Percentiles rank a stretch among this genome's conserved stretches.
These are phyloP conservation scores for Labeo rohita DNA, from an alignment of 2,113 vertebrate genomes.

Conservation along the genomic window DNA sequence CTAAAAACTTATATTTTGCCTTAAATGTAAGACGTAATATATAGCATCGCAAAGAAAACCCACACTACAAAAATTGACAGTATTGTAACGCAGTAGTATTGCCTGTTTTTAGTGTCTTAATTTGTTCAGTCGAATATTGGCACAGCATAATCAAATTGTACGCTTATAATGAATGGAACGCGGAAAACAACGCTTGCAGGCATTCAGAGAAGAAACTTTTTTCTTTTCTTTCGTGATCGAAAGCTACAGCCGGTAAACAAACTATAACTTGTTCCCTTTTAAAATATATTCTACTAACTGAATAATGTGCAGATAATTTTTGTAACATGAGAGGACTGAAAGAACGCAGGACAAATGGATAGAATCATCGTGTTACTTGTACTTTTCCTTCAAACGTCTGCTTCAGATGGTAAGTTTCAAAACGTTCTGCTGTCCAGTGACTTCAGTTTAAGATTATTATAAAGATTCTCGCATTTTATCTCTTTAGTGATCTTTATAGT, in stretches of 20 bases:
- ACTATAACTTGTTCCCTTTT: not conserved
- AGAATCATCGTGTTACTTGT: not conserved
- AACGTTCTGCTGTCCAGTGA: too few species aligned
- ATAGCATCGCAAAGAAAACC: not conserved
- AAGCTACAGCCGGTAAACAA: not conserved
- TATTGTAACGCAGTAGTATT: not conserved
- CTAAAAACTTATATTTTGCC: not conserved
- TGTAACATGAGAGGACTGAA: not conserved
- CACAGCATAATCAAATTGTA: too few species aligned
- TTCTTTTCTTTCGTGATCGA: not conserved
- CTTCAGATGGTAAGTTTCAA: conserved; percentile 1
- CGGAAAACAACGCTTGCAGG: not conserved
- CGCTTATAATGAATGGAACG: not conserved
- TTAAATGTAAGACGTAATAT: not conserved
- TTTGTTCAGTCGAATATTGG: too few species aligned
- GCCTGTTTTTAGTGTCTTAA: too few species aligned
- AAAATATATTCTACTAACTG: not conserved
- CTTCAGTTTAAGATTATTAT: not conserved
- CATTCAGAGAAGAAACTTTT: not conserved
- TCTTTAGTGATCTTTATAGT: not conserved
- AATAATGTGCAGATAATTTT: not conserved
- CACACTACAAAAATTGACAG: not conserved
- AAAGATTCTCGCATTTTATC: not conserved
- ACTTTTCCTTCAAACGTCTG: not conserved
- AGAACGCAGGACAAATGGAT: not conserved